Base-by-base conservation (phyloP, 2,113 vertebrate genomes). In the Cercopithecus mona region DNA sequence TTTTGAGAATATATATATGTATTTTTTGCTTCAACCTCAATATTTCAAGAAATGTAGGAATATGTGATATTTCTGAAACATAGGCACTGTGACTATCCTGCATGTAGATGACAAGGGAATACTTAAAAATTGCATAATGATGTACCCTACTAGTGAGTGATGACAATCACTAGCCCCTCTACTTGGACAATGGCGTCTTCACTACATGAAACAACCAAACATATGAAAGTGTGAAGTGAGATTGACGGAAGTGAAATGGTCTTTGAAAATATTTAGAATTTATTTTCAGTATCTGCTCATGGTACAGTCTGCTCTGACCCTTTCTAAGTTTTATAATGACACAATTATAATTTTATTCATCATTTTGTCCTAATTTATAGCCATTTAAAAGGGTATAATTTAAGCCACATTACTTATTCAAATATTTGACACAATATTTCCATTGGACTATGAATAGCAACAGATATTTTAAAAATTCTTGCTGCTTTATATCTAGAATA, bases 391-490 rank as follows among this genome's bases (percentile, higher is more conserved):
- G 35, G 32, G 13, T 86, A 97, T 88, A 90, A 96, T 96, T 97
- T 96, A 93, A 96, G 38, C 17, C 38, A 73, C 43, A 87, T 87
- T 93, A 94, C 57, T 96, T 93, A 98, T 78, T 98, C 85, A 95
- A 97, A 96, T 97, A 94, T 97, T 87, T 98, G 86, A 80, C 82
- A 96, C 30, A 66, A 68, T 88, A 96, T 96, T 96, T 95, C 43
- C 17, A 95, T 70, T 95, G 22, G 61, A 70, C 70, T 90, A 40
- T 90, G 82, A 97, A 95, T 52, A 95, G 23, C 11, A 92, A 75
- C 40, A 92, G 61, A 79, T 87, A 68, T 92, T 97, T 96, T 92
- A 52, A n/a, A 94, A 97, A 88, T 90, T 61, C 78, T 92, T 22
- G 64, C 59, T 57, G 9, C 8, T 89, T 97, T 76, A 72, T 81